These are phyloP conservation scores for Epistrophe grossulariae DNA, from an alignment of 2,888 invertebrate species.

Conservation along the genomic window DNA sequence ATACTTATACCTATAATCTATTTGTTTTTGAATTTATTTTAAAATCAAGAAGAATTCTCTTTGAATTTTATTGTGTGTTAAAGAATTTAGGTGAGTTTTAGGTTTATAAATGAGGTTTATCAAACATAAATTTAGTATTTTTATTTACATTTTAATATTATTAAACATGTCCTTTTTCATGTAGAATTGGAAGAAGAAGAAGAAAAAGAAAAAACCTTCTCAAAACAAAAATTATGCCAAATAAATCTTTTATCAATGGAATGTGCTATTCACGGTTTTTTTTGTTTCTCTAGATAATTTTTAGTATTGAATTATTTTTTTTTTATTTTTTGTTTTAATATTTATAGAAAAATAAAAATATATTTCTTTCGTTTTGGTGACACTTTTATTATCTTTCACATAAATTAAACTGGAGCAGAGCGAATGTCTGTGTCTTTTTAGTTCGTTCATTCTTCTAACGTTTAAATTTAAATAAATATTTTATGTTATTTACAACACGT, in stretches of 20 bases:
- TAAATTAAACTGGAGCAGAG: slow-evolving; percentile 30
- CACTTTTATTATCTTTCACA: slow-evolving; percentile 39
- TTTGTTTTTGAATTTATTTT: slow-evolving; percentile 39
- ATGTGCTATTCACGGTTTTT: slow-evolving; percentile 17
- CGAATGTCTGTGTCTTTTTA: slow-evolving; percentile 3
- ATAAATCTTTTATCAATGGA: slow-evolving; percentile 28
- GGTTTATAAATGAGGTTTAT: background rate
- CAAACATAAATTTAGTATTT: slow-evolving; percentile 5
- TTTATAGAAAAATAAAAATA: slow-evolving; percentile 13
- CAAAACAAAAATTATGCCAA: background rate
- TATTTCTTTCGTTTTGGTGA: slow-evolving; percentile 17
- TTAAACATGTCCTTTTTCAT: background rate
- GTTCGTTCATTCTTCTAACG: background rate
- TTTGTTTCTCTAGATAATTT: slow-evolving; percentile 1
- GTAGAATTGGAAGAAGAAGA: too few relatives aligned
- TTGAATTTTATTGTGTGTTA: slow-evolving; percentile 32
- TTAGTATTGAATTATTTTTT: slow-evolving; percentile 2
- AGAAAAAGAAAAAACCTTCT: background rate
- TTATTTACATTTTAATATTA: slow-evolving; percentile 4
- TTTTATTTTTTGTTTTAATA: slow-evolving; percentile 25
- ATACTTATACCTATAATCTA: background rate
- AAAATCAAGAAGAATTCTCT: slow-evolving; percentile 32
- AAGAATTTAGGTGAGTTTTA: slow-evolving; percentile 27
- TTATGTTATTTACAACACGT: slow-evolving; percentile 30
- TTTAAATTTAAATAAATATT: slow-evolving; percentile 42